A percentile compares a stretch with the other conserved stretches of the same genome.
phyloP scores from a whole-genome alignment of 2,888 invertebrate genomes.

The Dasysyrphus albostriatus region DNA sequence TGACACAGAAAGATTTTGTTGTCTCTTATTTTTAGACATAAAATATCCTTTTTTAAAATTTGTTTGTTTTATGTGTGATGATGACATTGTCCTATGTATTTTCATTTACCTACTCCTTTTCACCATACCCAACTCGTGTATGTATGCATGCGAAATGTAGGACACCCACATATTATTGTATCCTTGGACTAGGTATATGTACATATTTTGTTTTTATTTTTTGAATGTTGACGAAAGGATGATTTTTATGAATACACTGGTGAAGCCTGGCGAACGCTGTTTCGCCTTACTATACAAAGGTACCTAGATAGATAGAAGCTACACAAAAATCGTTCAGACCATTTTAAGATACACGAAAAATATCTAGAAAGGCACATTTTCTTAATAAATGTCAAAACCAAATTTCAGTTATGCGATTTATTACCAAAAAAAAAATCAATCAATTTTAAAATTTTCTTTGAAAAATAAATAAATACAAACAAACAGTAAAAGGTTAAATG shows the following conservation, averaged over 20 bases:
- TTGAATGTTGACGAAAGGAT: not conserved
- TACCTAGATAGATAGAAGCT: no score
- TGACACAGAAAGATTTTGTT: conserved; percentile 11
- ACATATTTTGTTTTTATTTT: not conserved
- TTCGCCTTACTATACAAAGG: no score
- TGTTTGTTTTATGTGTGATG: not conserved
- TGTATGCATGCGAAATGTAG: not conserved
- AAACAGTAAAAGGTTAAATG: no score
- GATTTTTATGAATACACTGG: not conserved
- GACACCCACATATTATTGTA: not conserved
- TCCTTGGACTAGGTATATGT: not conserved
- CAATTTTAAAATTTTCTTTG: no score
- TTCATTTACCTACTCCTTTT: not conserved
- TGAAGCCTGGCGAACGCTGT: no score
- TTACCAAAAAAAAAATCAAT: no score
- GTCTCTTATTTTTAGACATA: conserved; percentile 17
- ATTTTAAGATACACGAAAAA: no score
- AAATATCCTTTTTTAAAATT: not conserved
- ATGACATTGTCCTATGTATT: conserved; percentile 12
- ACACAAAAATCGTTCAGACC: no score
- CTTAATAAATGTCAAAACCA: no score
- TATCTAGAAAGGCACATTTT: no score
- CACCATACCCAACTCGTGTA: not conserved
- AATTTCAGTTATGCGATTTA: no score
- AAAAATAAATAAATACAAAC: no score